Base-by-base conservation (phyloP, 2,888 invertebrate genomes). In the Orgyia antiqua region DNA sequence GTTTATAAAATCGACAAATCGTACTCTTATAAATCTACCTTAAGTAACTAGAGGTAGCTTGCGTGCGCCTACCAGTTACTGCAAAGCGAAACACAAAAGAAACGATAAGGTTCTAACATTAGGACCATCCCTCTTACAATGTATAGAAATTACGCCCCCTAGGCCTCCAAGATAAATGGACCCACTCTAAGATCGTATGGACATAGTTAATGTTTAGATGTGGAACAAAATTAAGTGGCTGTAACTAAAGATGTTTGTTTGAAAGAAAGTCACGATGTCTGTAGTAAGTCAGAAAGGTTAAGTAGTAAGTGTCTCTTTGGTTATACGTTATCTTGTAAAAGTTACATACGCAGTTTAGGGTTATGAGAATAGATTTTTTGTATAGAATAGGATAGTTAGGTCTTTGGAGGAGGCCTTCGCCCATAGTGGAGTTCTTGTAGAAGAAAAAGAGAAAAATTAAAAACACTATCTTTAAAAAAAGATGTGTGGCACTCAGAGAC, bases 51-150 rank as follows among this genome's bases (percentile, higher is more conserved):
- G 36, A 44, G 51, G 48, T 47, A 31, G 35, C 41, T 64, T 45
- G 70, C 70, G 72, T 72, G 67, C 51, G 41, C 44, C 48, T 51
- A 53, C 58, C 49, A 54, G 54, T 57, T 58, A 58, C 50, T 41
- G 56, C 50, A 52, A 24, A 61, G 66, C 59, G 56, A 59, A 50
- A 53, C 59, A 71, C 72, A 72, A 72, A 69, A 70, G 70, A 63
- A 69, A 53, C 64, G 59, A 66, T 68, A 68, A 68, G 62, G 54
- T 45, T 46, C 49, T 42, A 36, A 50, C 66, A 65, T 70, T 68
- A 70, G 52, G 41, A 51, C 43, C 54, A 64, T 59, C 62, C 54
- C 58, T 53, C 51, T 46, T 39, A 52, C 64, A 59, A 64, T 58
- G 68, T 65, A 66, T 47, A 62, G 57, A 60, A 65, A 68, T 68